Evolutionary conservation across 2,888 invertebrate genomes (phyloP), one percentile per base, ranked within the genome.

Genomic region (Altica lythri): DNA sequence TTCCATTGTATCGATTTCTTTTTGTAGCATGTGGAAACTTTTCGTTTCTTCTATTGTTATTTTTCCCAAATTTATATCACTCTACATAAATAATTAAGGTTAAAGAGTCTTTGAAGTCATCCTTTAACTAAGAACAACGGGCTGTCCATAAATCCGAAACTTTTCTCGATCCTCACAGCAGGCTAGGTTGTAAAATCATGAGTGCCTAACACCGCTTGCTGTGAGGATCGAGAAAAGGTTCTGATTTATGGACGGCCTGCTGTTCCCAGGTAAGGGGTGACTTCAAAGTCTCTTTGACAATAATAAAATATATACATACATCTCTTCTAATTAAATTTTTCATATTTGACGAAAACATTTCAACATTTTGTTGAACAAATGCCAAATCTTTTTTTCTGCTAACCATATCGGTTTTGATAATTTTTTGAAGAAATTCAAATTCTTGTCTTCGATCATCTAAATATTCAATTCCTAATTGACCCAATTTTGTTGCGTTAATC

Each of bases 391-490:
- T 73, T 61, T 82, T 80, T 44, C 86, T 75, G 58, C 83, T 81
- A 59, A 80, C 81, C 83, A 86, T 83, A 62, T 85, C 85, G 2
- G 75, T 75, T 72, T 84, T 83, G 34, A 86, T 83, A 47, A 81
- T 79, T 43, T 77, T 76, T 62, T 85, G 82, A 57, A 86, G 68
- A 43, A 77, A 78, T 62, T 79, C 80, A 67, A 83, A 86, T 63
- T 83, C 83, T 42, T 78, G 79, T 57, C 82, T 81, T 45, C 84
- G 76, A 60, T 86, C 84, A 46, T 86, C 84, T 17, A 86, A 74
- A 68, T 86, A 84, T 68, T 87, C 86, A 62, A 82, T 80, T 1
- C 85, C 86, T 1, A 86, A 72, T 66, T 87, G 86, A 0, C 86
- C 86, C 77, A 86, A 80, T 65, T 83, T 79, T 0, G 84, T 85